phyloP scores from a whole-genome alignment of 1,140 invertebrate species.

The Ganaspis sp. region DNA sequence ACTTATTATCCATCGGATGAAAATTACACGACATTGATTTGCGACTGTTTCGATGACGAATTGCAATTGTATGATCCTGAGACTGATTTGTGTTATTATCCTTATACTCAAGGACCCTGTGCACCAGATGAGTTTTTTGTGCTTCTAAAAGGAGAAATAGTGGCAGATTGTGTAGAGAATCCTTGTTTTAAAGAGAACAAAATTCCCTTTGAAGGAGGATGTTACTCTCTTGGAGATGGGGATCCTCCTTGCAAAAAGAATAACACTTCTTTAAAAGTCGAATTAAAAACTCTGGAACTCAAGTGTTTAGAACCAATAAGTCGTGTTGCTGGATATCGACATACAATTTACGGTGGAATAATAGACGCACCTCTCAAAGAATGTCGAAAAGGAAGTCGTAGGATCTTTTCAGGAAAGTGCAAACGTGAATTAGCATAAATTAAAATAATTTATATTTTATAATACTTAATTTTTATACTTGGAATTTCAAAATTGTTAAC shows the following conservation, averaged over 20 bases:
- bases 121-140: neutral
- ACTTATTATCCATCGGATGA: neutral
- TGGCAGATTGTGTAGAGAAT: neutral
- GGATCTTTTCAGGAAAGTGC: no score
- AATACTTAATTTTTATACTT: no score
- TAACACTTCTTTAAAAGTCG: neutral
- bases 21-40: neutral
- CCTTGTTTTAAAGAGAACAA: neutral
- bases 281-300: neutral
- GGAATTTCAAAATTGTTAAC: no score
- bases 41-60: neutral
- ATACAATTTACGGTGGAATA: neutral
- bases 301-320: neutral
- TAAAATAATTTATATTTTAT: no score
- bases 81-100: neutral
- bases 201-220: neutral
- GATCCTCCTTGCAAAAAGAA: neutral
- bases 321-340: neutral
- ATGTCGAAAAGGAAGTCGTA: no score
- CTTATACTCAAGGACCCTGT: neutral
- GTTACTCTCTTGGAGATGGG: neutral
- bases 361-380: neutral
- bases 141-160: neutral
- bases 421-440: no score
- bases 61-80: neutral